Evolutionary conservation across 2,797 vertebrate species (phyloP), one percentile per base, ranked within the genome.

Genomic region (Argentina silus): DNA sequence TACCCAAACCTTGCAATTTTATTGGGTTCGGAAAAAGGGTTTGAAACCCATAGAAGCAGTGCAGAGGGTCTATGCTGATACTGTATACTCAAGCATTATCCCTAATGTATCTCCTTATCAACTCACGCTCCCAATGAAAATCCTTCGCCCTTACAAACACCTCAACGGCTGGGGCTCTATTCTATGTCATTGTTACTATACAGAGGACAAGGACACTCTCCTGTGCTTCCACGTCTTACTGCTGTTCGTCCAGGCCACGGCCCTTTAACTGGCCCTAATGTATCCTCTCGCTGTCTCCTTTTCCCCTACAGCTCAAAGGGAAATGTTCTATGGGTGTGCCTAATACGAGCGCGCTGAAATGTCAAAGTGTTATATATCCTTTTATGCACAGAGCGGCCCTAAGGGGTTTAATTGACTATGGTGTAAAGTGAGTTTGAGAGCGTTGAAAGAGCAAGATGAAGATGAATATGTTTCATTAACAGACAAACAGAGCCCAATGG

Each of bases 351-450:
- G 79, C 80, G 79, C 82, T 83, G 88, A 94, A 94, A 95, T 92
- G 93, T 93, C 92, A 94, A 91, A 91, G 91, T 90, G 88, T 92
- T 93, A 93, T 92, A 93, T 92, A 93, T 94, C 91, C 91, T 91
- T 94, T 93, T 91, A 89, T 87, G 86, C 90, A 85, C 89, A 91
- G 87, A 91, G 87, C 86, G 83, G 86, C 83, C 92, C 91, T 88
- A 85, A 83, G 90, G 93, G 91, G 86, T 90, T 92, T 93, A 92
- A 93, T 93, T 91, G 91, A 92, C 93, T 92, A 88, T 86, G 88
- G 91, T 88, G 89, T 90, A 91, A 93, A 93, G 91, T 90, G 91
- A 93, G 91, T 92, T 91, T 85, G 91, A 91, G 91, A 92, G 87
- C 88, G 76, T 85, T 78, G 80, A 92, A 92, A 93, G 92, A 90